Conservation (phyloP, 92 coral and sea anemone genomes). For the Epizoanthus rinbou region DNA sequence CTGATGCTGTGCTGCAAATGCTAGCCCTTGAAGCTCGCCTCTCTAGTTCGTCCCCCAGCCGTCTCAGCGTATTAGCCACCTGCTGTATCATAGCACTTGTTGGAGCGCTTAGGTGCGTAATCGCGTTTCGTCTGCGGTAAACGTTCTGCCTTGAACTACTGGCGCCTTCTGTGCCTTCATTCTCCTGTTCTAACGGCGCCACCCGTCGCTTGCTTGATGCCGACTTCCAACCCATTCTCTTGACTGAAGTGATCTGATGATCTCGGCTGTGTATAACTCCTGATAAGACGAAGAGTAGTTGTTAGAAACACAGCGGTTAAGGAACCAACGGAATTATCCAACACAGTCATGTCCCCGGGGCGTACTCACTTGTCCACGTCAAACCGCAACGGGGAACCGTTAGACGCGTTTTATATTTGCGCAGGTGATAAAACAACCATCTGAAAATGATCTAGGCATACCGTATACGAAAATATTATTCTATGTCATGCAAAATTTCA, state of each 20-base stretch:
- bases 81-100: constrained; percentile 22
- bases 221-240: constrained; percentile 32
- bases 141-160: constrained; percentile 8
- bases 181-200: constrained; percentile 6
- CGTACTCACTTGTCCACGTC: too few relatives aligned
- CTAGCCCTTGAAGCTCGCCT: constrained; percentile 41
- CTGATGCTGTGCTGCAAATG: background rate
- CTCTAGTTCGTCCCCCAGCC: constrained; percentile 51
- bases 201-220: constrained; percentile 16
- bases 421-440: too few relatives aligned
- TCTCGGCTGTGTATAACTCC: background rate
- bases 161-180: background rate
- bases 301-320: background rate
- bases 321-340: too few relatives aligned
- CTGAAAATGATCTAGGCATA: too few relatives aligned
- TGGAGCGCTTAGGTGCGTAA: constrained; percentile 33
- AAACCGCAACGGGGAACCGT: too few relatives aligned
- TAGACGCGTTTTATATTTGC: too few relatives aligned
- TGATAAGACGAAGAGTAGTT: background rate
- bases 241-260: background rate
- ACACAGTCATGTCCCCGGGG: too few relatives aligned
- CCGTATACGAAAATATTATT: too few relatives aligned
- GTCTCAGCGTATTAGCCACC: constrained; percentile 54
- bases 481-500: too few relatives aligned
- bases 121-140: constrained; percentile 37